phyloP scores from a whole-genome alignment of 2,113 vertebrate genomes.

The Phaethon lepturus region DNA sequence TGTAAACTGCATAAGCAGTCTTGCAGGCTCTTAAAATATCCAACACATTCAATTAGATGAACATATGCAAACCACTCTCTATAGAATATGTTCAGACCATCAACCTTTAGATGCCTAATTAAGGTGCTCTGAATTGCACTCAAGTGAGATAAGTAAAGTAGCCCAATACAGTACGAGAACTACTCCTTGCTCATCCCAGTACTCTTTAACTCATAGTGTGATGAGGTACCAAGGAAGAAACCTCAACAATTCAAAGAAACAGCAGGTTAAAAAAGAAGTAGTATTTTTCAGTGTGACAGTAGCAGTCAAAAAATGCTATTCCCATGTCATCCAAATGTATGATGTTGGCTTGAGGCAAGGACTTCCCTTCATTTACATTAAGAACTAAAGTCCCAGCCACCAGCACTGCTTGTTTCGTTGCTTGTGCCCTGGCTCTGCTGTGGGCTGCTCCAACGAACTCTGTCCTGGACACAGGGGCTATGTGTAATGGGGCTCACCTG shows the following conservation, averaged over 20 bases:
- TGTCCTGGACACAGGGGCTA: accelerated
- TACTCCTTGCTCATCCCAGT: background rate
- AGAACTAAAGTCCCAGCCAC: background rate
- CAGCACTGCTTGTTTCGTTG: background rate
- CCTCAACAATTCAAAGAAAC: background rate
- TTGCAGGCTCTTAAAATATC: background rate
- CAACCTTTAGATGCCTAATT: background rate
- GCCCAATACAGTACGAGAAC: background rate
- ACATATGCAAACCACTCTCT: background rate
- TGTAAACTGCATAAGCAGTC: background rate
- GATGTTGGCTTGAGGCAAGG: accelerated
- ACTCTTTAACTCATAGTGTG: background rate
- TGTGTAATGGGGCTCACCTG: background rate
- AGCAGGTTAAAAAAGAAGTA: background rate
- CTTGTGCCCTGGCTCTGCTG: background rate
- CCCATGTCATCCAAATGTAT: background rate
- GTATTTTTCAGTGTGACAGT: background rate
- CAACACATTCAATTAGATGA: background rate
- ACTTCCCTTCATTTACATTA: background rate
- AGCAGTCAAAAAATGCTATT: background rate
- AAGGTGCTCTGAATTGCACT: background rate
- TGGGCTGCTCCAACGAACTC: background rate
- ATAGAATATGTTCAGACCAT: background rate
- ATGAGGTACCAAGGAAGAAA: background rate
- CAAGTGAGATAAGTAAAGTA: background rate